Percentiles rank a stretch among this genome's conserved stretches.
phyloP scores from a whole-genome alignment of 2,113 vertebrate species.

The cattle (Bos taurus) region ARS-UCD2.0 NC_037333.1:5314501-5315000 shows the following conservation, averaged over 20 bases:
- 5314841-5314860: not conserved
- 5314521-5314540: not conserved
- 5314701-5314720: not conserved
- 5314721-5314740: not conserved
- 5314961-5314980: conserved; percentile 40
- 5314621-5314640: not conserved
- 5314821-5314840: not conserved
- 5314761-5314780: not conserved
- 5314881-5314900: not conserved
- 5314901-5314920: conserved; percentile 17
- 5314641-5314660: not conserved
- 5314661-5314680: not conserved
- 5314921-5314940: conserved; percentile 36
- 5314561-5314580: not conserved
- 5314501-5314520: not conserved
- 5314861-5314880: not conserved
- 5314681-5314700: not conserved
- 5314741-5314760: not conserved
- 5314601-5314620: not conserved
- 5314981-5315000: conserved; percentile 56
- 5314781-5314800: not conserved
- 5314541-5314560: not conserved
- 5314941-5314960: conserved; percentile 42
- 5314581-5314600: not conserved
- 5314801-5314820: accelerated